Evolutionary conservation across 2,888 invertebrate species (phyloP).

Genomic region (Liopterus haemorrhoidalis): DNA sequence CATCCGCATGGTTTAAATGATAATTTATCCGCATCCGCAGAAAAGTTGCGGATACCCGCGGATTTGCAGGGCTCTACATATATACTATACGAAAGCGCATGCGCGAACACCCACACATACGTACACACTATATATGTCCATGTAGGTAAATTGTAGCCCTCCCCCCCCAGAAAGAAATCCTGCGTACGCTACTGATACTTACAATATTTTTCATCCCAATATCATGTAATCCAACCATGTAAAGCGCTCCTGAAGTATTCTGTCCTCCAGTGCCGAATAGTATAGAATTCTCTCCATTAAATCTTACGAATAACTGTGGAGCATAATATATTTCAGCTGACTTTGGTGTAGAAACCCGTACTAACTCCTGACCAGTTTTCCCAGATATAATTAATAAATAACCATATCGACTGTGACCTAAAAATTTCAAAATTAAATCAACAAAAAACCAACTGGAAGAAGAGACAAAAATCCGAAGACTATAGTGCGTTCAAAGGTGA

Average conservation of each 20-base stretch:
- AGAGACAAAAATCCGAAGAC: no score
- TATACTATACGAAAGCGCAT: not conserved
- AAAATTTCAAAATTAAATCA: no score
- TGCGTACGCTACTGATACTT: slow-evolving; percentile 34
- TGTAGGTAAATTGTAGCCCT: no score
- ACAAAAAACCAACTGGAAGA: no score
- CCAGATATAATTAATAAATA: slow-evolving; percentile 67
- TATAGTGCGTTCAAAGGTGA: no score
- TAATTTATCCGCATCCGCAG: no score
- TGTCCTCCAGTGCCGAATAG: slow-evolving; percentile 71
- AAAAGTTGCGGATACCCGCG: no score
- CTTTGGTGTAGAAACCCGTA: slow-evolving; percentile 58
- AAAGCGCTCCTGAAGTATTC: slow-evolving; percentile 64
- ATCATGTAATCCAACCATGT: slow-evolving; percentile 54
- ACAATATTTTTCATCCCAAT: slow-evolving; percentile 50
- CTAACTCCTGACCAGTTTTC: slow-evolving; percentile 58
- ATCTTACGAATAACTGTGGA: slow-evolving; percentile 58
- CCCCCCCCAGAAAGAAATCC: no score
- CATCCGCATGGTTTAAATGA: no score
- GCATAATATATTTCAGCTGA: slow-evolving; percentile 65
- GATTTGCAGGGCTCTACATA: no score
- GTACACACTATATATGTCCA: no score
- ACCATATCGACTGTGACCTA: slow-evolving; percentile 49
- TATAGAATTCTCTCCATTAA: slow-evolving; percentile 57
- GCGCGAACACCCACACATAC: no score